Base-by-base conservation (phyloP, 2,113 vertebrate genomes). In the Trochalopteron elliotii region DNA sequence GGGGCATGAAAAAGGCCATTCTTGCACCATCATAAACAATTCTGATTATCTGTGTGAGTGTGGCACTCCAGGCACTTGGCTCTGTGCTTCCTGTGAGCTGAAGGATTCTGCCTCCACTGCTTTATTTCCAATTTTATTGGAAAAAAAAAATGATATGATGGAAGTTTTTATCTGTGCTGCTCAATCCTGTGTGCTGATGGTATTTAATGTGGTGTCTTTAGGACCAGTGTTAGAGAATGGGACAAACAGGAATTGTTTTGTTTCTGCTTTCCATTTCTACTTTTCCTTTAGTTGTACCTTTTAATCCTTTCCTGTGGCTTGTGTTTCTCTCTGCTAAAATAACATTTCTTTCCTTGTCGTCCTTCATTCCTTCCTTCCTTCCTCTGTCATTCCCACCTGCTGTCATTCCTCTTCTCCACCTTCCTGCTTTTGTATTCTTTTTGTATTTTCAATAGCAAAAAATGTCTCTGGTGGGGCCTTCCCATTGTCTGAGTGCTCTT, bases 391-490 rank as follows among this genome's bases (percentile, higher is more conserved):
- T 72, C 85, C 71, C 82, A 65, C 55, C 88, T 76, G 67, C 63
- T 35, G 0, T 86, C 86, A 25, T 72, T 80, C 56, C 37, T 37
- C 49, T 59, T 77, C 50, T 68, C 74, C 37, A 37, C 78, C 71
- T 95, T 93, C 92, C 90, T 92, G 83, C 64, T 67, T 83, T 87
- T 85, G 23, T 57, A 7, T 53, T 45, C 42, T 37, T 92, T 92
- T 52, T 79, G n/a, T 65, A 19, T 94, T 89, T 91, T 65, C 40
- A 33, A 5, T 6, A 69, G 30, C 60, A 49, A 20, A 39, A 39
- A 49, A 12, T 2, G 5, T 56, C 45, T 65, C 16, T 49, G 42
- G 7, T 20, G 72, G 59, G 24, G 7, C 9, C 24, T 65, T 61
- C 59, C 63, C 39, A 0, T 23, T 61, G 35, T 52, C 28, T 3